Percentiles rank a stretch among this genome's conserved stretches.
Conservation (phyloP, 2,888 invertebrate species). For the Stenchaetothrips biformis region DNA sequence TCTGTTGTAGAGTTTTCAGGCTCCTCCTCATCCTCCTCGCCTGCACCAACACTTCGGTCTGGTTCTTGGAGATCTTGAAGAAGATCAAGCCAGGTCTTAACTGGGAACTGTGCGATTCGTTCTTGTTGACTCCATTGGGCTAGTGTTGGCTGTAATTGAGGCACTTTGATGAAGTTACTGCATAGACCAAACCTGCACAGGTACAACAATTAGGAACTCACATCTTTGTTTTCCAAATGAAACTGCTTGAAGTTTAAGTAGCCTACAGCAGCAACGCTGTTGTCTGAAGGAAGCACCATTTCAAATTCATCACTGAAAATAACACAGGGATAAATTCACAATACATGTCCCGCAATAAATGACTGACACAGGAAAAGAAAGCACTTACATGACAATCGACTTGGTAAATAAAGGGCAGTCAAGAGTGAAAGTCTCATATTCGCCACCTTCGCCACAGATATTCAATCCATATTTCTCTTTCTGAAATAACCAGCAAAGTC, state of each 20-base stretch:
- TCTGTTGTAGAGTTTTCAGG: background rate
- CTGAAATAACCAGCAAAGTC: conserved; percentile 46
- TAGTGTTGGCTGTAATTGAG: background rate
- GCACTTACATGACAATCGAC: conserved; percentile 82
- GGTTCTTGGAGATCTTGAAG: conserved; percentile 38
- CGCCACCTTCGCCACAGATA: conserved; percentile 98
- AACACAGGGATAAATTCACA: conserved; percentile 24
- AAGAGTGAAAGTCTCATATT: conserved; percentile 95
- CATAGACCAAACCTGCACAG: conserved; percentile 12
- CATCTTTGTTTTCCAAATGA: conserved; percentile 64
- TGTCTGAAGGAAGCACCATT: conserved; percentile 81
- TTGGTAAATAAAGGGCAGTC: conserved; percentile 95
- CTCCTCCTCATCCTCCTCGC: conserved; percentile 28
- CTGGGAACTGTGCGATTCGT: conserved; percentile 33
- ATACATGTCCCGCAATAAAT: too few relatives aligned
- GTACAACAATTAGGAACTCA: conserved; percentile 40
- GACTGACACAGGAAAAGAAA: background rate
- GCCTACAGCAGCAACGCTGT: conserved; percentile 91
- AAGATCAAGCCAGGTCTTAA: conserved; percentile 38
- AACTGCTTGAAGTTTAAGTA: conserved; percentile 84
- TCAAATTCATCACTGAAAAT: conserved; percentile 74
- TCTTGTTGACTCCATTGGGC: conserved; percentile 16
- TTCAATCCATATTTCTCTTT: conserved; percentile 90
- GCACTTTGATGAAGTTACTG: background rate
- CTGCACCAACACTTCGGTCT: conserved; percentile 21